These are phyloP conservation scores for Criorhina ranunculi DNA, from an alignment of 2,888 invertebrate genomes.

Conservation along the genomic window DNA sequence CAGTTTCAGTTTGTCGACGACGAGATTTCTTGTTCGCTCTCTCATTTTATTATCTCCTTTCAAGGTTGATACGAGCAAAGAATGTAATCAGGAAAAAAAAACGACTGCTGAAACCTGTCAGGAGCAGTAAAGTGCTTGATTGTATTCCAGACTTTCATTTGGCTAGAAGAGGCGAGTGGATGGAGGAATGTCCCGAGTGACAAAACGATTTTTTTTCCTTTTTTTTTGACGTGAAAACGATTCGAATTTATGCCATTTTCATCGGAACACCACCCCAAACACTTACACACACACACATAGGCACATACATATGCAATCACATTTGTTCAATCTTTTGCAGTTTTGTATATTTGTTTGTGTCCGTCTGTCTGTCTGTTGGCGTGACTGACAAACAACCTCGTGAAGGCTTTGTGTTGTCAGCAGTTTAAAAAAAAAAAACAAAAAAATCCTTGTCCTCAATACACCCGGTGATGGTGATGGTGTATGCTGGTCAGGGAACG, in stretches of 20 bases:
- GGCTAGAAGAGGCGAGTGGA: slow-evolving; percentile 25
- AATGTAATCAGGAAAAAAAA: slow-evolving; percentile 20
- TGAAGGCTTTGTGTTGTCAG: slow-evolving; percentile 53
- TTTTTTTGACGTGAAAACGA: slow-evolving; percentile 64
- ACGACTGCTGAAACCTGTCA: slow-evolving; percentile 45
- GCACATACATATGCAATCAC: slow-evolving; percentile 42
- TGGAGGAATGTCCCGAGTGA: slow-evolving; percentile 24
- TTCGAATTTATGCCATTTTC: slow-evolving; percentile 52
- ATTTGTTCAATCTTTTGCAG: slow-evolving; percentile 54
- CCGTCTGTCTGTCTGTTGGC: slow-evolving; percentile 22
- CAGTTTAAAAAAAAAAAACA: not conserved
- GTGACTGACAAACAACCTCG: slow-evolving; percentile 56
- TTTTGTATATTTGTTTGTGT: slow-evolving; percentile 11
- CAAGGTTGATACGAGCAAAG: slow-evolving; percentile 54
- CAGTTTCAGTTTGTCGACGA: slow-evolving; percentile 18
- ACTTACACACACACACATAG: slow-evolving; percentile 23
- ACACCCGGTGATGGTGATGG: slow-evolving; percentile 19
- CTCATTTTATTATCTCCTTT: slow-evolving; percentile 54
- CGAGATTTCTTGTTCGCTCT: slow-evolving; percentile 16
- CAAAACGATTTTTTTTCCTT: slow-evolving; percentile 68
- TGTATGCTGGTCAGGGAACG: slow-evolving; percentile 57
- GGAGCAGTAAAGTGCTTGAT: slow-evolving; percentile 60
- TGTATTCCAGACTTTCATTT: slow-evolving; percentile 48
- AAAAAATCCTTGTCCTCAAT: slow-evolving; percentile 35
- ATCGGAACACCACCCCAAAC: too few species aligned